phyloP scores from a whole-genome alignment of 1,140 invertebrate species.

The Manduca sexta region DNA sequence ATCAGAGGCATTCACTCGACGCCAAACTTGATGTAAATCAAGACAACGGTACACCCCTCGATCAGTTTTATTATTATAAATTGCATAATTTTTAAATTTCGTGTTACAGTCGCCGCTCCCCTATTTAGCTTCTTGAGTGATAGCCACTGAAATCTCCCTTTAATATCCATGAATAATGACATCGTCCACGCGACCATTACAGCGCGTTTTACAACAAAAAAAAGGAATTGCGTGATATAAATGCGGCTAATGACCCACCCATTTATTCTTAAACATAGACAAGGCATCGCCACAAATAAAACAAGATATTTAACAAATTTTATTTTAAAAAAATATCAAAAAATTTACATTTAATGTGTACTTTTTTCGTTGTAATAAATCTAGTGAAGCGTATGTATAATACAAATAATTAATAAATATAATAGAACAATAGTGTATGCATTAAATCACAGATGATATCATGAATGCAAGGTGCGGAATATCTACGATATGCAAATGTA shows the following conservation, averaged over 20 bases:
- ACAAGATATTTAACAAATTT: slow-evolving; percentile 43
- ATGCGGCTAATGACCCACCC: slow-evolving; percentile 17
- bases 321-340: slow-evolving; percentile 41
- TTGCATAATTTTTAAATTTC: not conserved
- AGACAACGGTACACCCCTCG: too few species aligned
- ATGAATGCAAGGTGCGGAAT: too few species aligned
- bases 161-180: slow-evolving; percentile 38
- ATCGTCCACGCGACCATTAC: slow-evolving; percentile 32
- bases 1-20: too few species aligned
- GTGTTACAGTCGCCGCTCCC: slow-evolving; percentile 5
- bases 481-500: too few species aligned
- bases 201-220: slow-evolving; percentile 19
- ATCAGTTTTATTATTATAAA: not conserved
- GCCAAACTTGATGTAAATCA: too few species aligned
- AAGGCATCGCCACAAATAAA: slow-evolving; percentile 33
- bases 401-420: too few species aligned
- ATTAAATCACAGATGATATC: too few species aligned
- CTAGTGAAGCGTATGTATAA: too few species aligned
- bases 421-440: too few species aligned
- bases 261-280: slow-evolving; percentile 12
- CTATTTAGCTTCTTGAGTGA: slow-evolving; percentile 38
- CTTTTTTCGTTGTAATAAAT: not conserved
- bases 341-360: slow-evolving; percentile 20
- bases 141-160: slow-evolving; percentile 19
- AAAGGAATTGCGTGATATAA: slow-evolving; percentile 17